These are phyloP conservation scores for Macaca fascicularis DNA, from an alignment of 2,113 vertebrate species.

Conservation along the genomic window T2T-MFA8v1.1 NC_088376.1:10335501-10336000, in stretches of 20 bases:
- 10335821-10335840: background rate
- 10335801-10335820: background rate
- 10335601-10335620: too few relatives aligned
- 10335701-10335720: background rate
- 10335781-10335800: background rate
- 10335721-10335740: background rate
- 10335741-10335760: background rate
- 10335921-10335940: too few relatives aligned
- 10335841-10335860: slow-evolving; percentile 1
- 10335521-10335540: too few relatives aligned
- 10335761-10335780: background rate
- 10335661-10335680: background rate
- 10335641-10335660: background rate
- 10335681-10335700: background rate
- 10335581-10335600: background rate
- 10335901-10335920: too few relatives aligned
- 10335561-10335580: background rate
- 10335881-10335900: background rate
- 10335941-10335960: too few relatives aligned
- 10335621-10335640: background rate
- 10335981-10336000: too few relatives aligned
- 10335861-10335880: background rate
- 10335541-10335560: background rate
- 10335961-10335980: too few relatives aligned
- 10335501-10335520: background rate